Percentiles rank a stretch among this genome's conserved stretches.
Conservation (phyloP, 1,140 invertebrate genomes). For the Drosophila tsacasi region DNA sequence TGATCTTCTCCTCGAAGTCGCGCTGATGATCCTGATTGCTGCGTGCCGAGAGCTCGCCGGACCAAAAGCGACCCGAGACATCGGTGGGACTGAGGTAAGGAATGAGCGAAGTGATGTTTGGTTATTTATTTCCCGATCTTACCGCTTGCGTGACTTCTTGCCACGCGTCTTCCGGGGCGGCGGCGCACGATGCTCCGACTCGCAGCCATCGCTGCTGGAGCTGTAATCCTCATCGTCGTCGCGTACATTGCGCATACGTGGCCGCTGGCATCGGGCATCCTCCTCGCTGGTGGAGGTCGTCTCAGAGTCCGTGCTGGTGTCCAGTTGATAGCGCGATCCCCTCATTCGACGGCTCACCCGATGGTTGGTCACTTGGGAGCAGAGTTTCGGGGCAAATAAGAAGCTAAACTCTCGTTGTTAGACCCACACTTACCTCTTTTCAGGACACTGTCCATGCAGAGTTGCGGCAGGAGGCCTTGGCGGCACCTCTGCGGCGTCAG, state of each 20-base stretch:
- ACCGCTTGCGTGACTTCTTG: conserved; percentile 69
- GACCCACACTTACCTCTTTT: background rate
- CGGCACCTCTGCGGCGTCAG: conserved; percentile 75
- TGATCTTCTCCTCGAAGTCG: conserved; percentile 91
- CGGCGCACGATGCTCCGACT: conserved; percentile 67
- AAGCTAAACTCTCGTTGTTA: background rate
- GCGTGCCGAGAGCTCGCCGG: conserved; percentile 89
- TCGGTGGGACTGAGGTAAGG: conserved; percentile 54
- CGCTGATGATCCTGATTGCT: conserved; percentile 94
- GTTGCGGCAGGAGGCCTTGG: conserved; percentile 74
- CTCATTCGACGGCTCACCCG: conserved; percentile 58
- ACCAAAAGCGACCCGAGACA: conserved; percentile 88
- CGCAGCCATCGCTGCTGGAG: conserved; percentile 83
- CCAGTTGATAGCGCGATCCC: conserved; percentile 57
- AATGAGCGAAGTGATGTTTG: background rate
- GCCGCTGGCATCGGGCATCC: conserved; percentile 39
- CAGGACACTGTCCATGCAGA: conserved; percentile 76
- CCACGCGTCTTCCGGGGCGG: conserved; percentile 57
- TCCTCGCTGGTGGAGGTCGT: conserved; percentile 74
- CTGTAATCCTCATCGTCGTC: conserved; percentile 57
- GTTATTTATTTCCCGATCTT: background rate
- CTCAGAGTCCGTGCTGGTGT: conserved; percentile 80
- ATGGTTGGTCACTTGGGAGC: conserved; percentile 57
- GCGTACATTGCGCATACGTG: conserved; percentile 39
- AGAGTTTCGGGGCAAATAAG: background rate